phyloP scores from a whole-genome alignment of 2,888 invertebrate genomes.

The Coleophora flavipennella region DNA sequence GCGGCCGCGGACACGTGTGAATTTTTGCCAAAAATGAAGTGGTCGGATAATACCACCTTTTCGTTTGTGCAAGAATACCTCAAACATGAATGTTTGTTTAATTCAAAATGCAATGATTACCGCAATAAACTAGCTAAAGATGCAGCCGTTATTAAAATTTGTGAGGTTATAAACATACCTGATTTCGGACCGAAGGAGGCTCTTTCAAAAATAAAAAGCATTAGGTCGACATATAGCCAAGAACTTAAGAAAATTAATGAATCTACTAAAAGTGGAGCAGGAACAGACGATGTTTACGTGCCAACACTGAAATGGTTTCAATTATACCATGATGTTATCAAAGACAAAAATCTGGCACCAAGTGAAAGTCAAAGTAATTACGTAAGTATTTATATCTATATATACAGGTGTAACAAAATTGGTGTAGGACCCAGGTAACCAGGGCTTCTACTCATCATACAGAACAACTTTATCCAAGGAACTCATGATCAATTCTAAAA shows the following conservation, averaged over 20 bases:
- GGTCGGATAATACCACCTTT: too few species aligned
- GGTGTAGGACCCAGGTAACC: too few species aligned
- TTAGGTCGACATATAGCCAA: slow-evolving; percentile 12
- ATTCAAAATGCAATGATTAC: too few species aligned
- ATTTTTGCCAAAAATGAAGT: too few species aligned
- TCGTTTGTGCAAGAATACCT: too few species aligned
- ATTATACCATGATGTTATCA: slow-evolving; percentile 1
- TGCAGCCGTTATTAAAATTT: neutral
- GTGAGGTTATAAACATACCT: neutral
- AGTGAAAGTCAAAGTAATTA: neutral
- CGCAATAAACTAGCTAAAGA: neutral
- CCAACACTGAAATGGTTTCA: slow-evolving; percentile 2
- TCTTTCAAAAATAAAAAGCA: slow-evolving; percentile 1
- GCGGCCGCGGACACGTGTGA: too few species aligned
- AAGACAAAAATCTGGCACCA: neutral
- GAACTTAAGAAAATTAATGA: slow-evolving; percentile 9
- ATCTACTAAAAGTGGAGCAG: slow-evolving; percentile 6
- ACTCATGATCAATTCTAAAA: too few species aligned
- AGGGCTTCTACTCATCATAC: too few species aligned
- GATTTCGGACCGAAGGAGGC: neutral
- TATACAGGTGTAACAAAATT: too few species aligned
- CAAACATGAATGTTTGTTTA: too few species aligned
- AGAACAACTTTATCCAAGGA: too few species aligned
- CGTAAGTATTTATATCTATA: too few species aligned
- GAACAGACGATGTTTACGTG: slow-evolving; percentile 6